Conservation (phyloP, 2,113 vertebrate species). For the Bufo bufo region DNA sequence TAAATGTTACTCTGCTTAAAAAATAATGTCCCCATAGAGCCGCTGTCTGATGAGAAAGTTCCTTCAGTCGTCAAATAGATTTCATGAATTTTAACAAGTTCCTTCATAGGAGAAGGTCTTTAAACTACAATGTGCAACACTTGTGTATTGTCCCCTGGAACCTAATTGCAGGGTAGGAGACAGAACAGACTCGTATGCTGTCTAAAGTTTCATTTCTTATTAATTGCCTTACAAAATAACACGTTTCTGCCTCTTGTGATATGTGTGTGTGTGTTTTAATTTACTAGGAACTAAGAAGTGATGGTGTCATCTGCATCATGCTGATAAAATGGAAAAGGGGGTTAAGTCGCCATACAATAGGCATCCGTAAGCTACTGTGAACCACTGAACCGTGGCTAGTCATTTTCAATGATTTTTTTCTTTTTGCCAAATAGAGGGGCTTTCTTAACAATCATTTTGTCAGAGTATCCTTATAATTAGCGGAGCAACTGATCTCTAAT, state of each 20-base stretch:
- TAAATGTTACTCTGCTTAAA: not conserved
- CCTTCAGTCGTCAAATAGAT: slow-evolving; percentile 28
- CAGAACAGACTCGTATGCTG: not conserved
- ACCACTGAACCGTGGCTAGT: slow-evolving; percentile 40
- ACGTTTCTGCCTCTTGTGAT: slow-evolving; percentile 34
- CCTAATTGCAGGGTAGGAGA: slow-evolving; percentile 38
- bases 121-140: not conserved
- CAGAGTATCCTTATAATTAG: slow-evolving; percentile 52
- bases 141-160: slow-evolving; percentile 39
- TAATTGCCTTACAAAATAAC: slow-evolving; percentile 49
- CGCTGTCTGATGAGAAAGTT: slow-evolving; percentile 23
- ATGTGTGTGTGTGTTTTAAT: not conserved
- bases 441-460: slow-evolving; percentile 54
- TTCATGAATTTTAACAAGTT: slow-evolving; percentile 23
- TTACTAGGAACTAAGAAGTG: not conserved
- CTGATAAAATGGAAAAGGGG: slow-evolving; percentile 36
- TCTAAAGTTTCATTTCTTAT: slow-evolving; percentile 47
- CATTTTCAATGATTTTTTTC: slow-evolving; percentile 41
- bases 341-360: slow-evolving; percentile 28
- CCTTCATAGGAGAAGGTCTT: slow-evolving; percentile 10
- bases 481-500: slow-evolving; percentile 22
- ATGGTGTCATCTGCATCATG: slow-evolving; percentile 34
- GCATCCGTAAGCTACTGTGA: slow-evolving; percentile 18
- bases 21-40: slow-evolving; percentile 23
- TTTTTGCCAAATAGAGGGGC: not conserved